These are phyloP conservation scores for Bhutanitis thaidina DNA, from an alignment of 2,888 invertebrate genomes.

Conservation along the genomic window DNA sequence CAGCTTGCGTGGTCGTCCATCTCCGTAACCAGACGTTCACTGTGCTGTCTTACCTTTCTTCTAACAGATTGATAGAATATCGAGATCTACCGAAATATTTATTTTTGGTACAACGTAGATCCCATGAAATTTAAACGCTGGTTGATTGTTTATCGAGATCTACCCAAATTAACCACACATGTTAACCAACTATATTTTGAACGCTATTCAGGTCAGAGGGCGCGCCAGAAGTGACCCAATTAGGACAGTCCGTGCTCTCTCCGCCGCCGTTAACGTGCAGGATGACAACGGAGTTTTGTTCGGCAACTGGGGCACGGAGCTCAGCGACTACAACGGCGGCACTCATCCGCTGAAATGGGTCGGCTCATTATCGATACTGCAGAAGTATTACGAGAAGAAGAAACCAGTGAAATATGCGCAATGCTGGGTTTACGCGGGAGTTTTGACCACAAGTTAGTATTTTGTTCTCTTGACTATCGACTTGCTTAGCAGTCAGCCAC, in stretches of 20 bases:
- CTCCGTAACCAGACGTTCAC: no score
- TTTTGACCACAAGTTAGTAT: constrained; percentile 87
- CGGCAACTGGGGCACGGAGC: constrained; percentile 93
- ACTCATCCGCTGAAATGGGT: constrained; percentile 94
- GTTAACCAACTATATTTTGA: no score
- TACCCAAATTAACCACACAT: no score
- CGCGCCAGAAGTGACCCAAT: constrained; percentile 88
- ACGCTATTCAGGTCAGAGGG: constrained; percentile 64
- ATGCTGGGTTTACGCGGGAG: constrained; percentile 97
- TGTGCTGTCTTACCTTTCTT: no score
- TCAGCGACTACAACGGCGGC: constrained; percentile 91
- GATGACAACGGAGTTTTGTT: constrained; percentile 92
- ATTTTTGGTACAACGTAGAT: no score
- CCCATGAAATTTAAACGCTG: no score
- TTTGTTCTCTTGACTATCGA: not conserved
- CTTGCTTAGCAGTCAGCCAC: no score
- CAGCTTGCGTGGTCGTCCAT: no score
- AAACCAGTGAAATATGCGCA: constrained; percentile 96
- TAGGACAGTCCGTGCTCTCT: constrained; percentile 87
- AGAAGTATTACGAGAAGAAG: constrained; percentile 89
- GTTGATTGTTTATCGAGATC: no score
- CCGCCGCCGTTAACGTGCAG: constrained; percentile 92
- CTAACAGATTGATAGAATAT: no score
- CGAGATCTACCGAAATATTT: no score
- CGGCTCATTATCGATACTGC: constrained; percentile 91